phyloP scores from a whole-genome alignment of 2,113 vertebrate species.

The Paratilapia polleni region DNA sequence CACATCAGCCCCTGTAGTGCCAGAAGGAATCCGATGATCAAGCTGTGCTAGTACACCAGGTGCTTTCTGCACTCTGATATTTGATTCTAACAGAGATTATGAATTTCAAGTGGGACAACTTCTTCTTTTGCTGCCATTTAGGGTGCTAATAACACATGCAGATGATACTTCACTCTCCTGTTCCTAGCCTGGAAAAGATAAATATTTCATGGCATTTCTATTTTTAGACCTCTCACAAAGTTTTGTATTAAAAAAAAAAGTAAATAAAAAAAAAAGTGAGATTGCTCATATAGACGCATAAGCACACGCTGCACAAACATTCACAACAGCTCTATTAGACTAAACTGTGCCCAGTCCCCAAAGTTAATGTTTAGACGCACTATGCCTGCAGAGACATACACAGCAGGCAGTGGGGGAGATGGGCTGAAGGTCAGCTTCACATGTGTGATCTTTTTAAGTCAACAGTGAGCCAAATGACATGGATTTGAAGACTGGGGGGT shows the following conservation, averaged over 20 bases:
- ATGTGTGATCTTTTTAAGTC: conserved; percentile 72
- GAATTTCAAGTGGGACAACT: conserved; percentile 6
- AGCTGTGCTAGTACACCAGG: conserved; percentile 32
- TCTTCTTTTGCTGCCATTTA: background rate
- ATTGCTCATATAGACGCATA: background rate
- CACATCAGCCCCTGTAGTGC: background rate
- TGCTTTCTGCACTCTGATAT: conserved; percentile 57
- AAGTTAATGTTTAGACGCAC: conserved; percentile 81
- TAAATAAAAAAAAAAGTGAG: conserved; percentile 17
- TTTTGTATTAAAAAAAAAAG: conserved; percentile 9
- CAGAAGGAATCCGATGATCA: conserved; percentile 36
- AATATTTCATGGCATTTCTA: conserved; percentile 2
- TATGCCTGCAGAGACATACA: conserved; percentile 66
- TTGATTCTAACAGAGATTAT: conserved; percentile 37
- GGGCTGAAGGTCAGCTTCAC: conserved; percentile 75
- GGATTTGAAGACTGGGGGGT: conserved; percentile 36
- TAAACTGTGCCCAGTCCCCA: conserved; percentile 61
- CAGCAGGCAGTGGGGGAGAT: conserved; percentile 37
- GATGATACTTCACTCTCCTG: background rate
- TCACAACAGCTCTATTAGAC: conserved; percentile 60
- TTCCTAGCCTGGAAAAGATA: background rate
- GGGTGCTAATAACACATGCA: background rate
- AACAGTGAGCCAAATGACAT: conserved; percentile 51
- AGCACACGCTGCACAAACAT: conserved; percentile 30
- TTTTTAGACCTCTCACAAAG: background rate